Evolutionary conservation across 2,113 vertebrate genomes (phyloP).

Genomic region (Dromas ardeola): DNA sequence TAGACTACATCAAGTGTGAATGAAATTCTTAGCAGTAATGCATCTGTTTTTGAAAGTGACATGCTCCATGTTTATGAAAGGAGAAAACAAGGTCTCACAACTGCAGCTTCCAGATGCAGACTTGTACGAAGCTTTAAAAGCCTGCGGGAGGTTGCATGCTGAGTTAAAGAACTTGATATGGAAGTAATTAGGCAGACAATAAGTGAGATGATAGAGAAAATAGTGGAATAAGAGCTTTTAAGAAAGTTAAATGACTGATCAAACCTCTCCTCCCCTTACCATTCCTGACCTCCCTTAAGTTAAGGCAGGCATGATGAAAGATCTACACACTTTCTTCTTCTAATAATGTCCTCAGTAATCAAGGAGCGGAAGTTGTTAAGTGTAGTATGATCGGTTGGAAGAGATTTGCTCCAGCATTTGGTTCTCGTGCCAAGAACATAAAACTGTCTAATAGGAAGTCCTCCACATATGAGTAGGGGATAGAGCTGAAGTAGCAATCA

Average conservation of each 20-base stretch:
- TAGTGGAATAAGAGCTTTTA: conserved; percentile 80
- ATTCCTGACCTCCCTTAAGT: conserved; percentile 83
- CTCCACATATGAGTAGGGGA: background rate
- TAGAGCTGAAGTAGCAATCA: background rate
- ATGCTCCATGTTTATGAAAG: background rate
- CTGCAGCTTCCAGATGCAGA: background rate
- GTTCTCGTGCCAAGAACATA: conserved; percentile 79
- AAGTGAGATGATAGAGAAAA: conserved; percentile 83
- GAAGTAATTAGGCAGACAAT: conserved; percentile 81
- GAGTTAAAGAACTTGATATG: conserved; percentile 74
- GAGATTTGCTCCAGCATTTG: conserved; percentile 82
- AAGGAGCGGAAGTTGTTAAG: conserved; percentile 85
- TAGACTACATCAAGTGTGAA: background rate
- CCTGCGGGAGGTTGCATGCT: background rate
- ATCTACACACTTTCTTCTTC: conserved; percentile 86
- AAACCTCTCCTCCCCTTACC: conserved; percentile 77
- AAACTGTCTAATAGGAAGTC: conserved; percentile 13
- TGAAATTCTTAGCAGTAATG: background rate
- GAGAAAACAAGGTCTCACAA: background rate
- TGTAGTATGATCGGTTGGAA: conserved; percentile 80
- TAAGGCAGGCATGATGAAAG: conserved; percentile 83
- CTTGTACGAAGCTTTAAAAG: background rate
- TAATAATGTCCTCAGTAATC: conserved; percentile 93
- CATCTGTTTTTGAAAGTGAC: background rate
- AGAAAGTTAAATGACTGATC: conserved; percentile 84